A percentile compares a stretch with the other conserved stretches of the same genome.
Conservation (phyloP, 2,888 invertebrate genomes). For the Euclidia mi region DNA sequence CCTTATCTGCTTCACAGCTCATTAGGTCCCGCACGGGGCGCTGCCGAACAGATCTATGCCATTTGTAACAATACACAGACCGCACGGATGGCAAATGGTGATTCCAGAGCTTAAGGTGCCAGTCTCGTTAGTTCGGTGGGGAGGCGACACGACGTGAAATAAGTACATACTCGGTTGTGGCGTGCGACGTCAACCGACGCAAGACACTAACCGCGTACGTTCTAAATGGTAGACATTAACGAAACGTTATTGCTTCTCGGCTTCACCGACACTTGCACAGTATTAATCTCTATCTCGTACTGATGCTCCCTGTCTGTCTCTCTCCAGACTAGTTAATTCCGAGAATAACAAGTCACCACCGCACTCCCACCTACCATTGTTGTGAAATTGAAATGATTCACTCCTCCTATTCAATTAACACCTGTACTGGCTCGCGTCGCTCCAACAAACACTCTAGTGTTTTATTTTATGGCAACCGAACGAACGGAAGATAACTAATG, state of each 20-base stretch:
- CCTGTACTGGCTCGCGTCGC: conserved; percentile 8
- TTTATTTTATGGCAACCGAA: conserved; percentile 11
- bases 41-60: conserved; percentile 80
- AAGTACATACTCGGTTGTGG: conserved; percentile 69
- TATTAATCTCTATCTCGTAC: conserved; percentile 84
- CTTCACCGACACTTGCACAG: conserved; percentile 81
- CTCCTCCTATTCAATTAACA: conserved; percentile 32
- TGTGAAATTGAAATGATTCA: conserved; percentile 39
- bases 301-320: conserved; percentile 67
- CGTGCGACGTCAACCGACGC: conserved; percentile 72
- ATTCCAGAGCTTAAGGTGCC: conserved; percentile 80
- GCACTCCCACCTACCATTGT: conserved; percentile 26
- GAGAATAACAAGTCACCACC: conserved; percentile 63
- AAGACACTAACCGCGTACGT: conserved; percentile 82
- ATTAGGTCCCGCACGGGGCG: conserved; percentile 84
- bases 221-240: conserved; percentile 87
- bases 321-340: conserved; percentile 70
- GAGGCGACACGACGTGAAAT: conserved; percentile 72
- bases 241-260: conserved; percentile 85
- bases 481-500: conserved; percentile 16
- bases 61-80: conserved; percentile 87
- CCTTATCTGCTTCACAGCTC: conserved; percentile 91
- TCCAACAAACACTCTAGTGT: conserved; percentile 14
- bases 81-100: conserved; percentile 81
- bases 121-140: conserved; percentile 72